Conservation (phyloP, 1,140 invertebrate species). For the Cyphomyrmex costatus region DNA sequence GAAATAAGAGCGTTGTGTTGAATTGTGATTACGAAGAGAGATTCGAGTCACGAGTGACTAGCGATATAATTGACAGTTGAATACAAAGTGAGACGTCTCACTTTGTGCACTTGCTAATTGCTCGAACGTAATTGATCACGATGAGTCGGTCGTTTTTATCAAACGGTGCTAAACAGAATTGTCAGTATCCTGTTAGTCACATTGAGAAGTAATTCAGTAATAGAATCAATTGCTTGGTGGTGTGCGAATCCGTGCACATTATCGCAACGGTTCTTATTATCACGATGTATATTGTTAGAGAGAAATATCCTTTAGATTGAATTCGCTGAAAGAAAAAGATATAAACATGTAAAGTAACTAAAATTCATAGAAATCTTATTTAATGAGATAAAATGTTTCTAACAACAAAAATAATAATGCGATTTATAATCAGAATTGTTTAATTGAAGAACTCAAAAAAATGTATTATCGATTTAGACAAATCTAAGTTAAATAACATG, state of each 20-base stretch:
- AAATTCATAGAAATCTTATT: too few relatives aligned
- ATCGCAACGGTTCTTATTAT: constrained; percentile 16
- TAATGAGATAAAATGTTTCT: too few relatives aligned
- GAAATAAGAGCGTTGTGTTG: not conserved
- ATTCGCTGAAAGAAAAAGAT: too few relatives aligned
- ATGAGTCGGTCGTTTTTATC: constrained; percentile 18
- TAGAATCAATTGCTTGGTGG: not conserved
- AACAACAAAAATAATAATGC: too few relatives aligned
- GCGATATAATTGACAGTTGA: not conserved
- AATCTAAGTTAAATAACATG: too few relatives aligned
- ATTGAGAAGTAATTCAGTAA: constrained; percentile 28
- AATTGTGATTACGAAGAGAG: not conserved
- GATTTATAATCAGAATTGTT: too few relatives aligned
- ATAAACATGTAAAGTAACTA: too few relatives aligned
- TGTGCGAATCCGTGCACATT: not conserved
- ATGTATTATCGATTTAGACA: too few relatives aligned
- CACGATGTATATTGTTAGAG: too few relatives aligned
- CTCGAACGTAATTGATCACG: not conserved
- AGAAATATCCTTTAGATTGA: too few relatives aligned
- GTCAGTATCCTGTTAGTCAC: not conserved
- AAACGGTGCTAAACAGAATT: constrained; percentile 15
- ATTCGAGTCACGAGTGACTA: not conserved
- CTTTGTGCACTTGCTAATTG: constrained; percentile 19
- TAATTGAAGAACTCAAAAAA: too few relatives aligned
- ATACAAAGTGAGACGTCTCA: not conserved